Evolutionary conservation across 2,113 vertebrate species (phyloP).

Genomic region (Boulengerochromis microlepis): DNA sequence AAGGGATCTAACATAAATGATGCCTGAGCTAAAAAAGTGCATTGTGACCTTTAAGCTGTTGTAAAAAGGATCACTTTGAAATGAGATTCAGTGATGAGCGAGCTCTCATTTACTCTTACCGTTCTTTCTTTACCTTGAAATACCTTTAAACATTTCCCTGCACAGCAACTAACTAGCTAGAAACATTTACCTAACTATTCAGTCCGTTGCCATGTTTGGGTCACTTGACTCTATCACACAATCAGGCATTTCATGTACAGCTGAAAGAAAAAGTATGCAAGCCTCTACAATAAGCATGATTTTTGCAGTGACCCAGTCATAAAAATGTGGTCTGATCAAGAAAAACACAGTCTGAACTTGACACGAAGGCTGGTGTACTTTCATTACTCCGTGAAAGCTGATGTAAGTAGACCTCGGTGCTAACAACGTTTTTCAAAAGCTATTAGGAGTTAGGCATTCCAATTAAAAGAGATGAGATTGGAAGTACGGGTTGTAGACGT

Average conservation of each 20-base stretch:
- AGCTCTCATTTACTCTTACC: background rate
- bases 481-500: background rate
- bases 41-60: background rate
- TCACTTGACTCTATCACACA: background rate
- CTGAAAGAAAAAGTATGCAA: background rate
- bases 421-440: background rate
- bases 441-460: background rate
- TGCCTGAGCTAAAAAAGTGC: background rate
- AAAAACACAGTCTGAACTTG: background rate
- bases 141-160: background rate
- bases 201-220: background rate
- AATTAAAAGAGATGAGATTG: background rate
- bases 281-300: background rate
- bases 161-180: background rate
- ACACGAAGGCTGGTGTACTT: background rate
- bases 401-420: background rate
- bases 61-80: background rate
- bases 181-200: background rate
- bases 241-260: background rate
- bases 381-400: background rate
- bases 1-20: background rate
- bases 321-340: background rate
- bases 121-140: background rate
- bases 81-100: background rate
- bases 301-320: background rate